A percentile compares a stretch with the other conserved stretches of the same genome.
Evolutionary conservation across 2,888 invertebrate species (phyloP).

Genomic region (Acleris sparsana): DNA sequence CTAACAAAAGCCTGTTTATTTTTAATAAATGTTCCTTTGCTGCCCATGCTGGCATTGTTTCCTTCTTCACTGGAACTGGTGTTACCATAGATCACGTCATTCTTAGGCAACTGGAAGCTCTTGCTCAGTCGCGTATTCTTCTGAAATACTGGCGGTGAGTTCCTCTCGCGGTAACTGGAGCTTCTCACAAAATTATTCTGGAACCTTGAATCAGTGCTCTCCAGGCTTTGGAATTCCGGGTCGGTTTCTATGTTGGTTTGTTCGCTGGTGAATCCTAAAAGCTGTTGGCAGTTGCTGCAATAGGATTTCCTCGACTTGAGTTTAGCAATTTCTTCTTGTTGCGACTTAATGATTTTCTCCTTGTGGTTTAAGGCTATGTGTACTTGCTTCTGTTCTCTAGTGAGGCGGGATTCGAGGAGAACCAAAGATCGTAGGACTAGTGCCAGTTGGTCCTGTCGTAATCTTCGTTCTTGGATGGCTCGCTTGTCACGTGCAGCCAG

Average conservation of each 20-base stretch:
- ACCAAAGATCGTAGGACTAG: slow-evolving; percentile 88
- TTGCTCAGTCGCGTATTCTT: slow-evolving; percentile 81
- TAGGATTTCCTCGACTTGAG: slow-evolving; percentile 81
- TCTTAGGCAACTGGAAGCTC: slow-evolving; percentile 79
- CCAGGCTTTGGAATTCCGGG: slow-evolving; percentile 80
- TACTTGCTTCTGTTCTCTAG: slow-evolving; percentile 89
- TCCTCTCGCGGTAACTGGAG: slow-evolving; percentile 78
- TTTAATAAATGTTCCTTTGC: slow-evolving; percentile 83
- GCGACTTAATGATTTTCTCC: slow-evolving; percentile 87
- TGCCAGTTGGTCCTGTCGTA: slow-evolving; percentile 88
- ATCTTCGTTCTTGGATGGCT: slow-evolving; percentile 83
- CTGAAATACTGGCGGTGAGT: slow-evolving; percentile 78
- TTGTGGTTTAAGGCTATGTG: slow-evolving; percentile 87
- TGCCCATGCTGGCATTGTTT: slow-evolving; percentile 65
- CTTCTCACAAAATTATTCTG: slow-evolving; percentile 78
- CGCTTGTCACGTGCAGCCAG: slow-evolving; percentile 85
- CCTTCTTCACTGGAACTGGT: slow-evolving; percentile 81
- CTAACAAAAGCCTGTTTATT: slow-evolving; percentile 81
- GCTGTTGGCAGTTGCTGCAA: slow-evolving; percentile 79
- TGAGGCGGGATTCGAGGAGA: slow-evolving; percentile 87
- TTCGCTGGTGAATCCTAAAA: slow-evolving; percentile 79
- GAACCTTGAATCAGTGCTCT: slow-evolving; percentile 79
- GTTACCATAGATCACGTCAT: slow-evolving; percentile 72
- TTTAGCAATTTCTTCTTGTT: slow-evolving; percentile 87
- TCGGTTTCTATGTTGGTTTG: slow-evolving; percentile 81